Evolutionary conservation across 2,888 invertebrate species (phyloP).

Genomic region (Drosophila koepferae): DNA sequence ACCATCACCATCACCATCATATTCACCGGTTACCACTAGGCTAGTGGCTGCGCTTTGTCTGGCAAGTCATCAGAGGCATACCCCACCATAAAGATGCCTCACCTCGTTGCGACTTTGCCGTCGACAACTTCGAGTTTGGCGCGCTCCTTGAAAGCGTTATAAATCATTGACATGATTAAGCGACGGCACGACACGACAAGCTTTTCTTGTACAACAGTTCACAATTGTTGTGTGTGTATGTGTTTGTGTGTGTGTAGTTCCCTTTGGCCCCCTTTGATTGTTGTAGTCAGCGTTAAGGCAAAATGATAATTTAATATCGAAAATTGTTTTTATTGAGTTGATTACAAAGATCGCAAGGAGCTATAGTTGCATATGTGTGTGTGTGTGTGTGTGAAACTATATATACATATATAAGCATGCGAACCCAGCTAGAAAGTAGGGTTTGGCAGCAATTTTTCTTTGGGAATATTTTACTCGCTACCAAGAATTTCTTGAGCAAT

Average conservation of each 20-base stretch:
- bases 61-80: slow-evolving; percentile 67
- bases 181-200: slow-evolving; percentile 78
- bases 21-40: slow-evolving; percentile 10
- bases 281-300: slow-evolving; percentile 14
- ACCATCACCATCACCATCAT: not conserved
- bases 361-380: not conserved
- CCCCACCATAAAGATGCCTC: slow-evolving; percentile 18
- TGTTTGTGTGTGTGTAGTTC: slow-evolving; percentile 1
- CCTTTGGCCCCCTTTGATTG: slow-evolving; percentile 13
- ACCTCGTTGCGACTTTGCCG: slow-evolving; percentile 61
- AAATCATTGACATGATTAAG: slow-evolving; percentile 82
- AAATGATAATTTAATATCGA: slow-evolving; percentile 81
- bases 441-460: too few species aligned
- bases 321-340: slow-evolving; percentile 74
- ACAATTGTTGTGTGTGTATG: slow-evolving; percentile 17
- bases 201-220: slow-evolving; percentile 64
- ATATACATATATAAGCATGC: too few species aligned
- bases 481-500: too few species aligned
- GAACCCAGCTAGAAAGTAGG: too few species aligned
- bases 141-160: slow-evolving; percentile 81
- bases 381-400: not conserved
- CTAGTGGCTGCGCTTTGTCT: slow-evolving; percentile 59
- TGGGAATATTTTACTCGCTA: too few species aligned
- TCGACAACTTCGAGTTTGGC: slow-evolving; percentile 77
- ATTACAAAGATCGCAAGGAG: slow-evolving; percentile 44